These are phyloP conservation scores for Nannoperca obscura DNA, from an alignment of 2,797 vertebrate species.

Conservation along the genomic window DNA sequence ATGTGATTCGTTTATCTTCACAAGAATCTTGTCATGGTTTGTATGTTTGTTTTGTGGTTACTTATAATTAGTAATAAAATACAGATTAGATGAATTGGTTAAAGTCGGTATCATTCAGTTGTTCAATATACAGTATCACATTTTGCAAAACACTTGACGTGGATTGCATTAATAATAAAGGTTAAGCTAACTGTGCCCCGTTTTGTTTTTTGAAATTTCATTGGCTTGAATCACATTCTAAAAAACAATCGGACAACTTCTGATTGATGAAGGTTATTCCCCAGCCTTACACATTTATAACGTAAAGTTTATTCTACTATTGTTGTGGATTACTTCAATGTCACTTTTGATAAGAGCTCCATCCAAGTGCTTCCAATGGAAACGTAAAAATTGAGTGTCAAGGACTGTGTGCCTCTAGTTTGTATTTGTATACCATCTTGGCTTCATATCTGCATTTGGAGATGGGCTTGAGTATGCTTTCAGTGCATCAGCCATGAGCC, in stretches of 20 bases:
- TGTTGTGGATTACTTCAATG: not conserved
- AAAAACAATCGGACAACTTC: not conserved
- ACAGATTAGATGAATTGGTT: not conserved
- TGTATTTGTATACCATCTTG: slow-evolving; percentile 60
- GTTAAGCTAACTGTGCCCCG: too few relatives aligned
- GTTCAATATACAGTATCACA: not conserved
- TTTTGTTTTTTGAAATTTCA: not conserved
- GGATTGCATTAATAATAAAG: not conserved
- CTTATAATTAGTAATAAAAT: not conserved
- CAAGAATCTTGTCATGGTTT: not conserved
- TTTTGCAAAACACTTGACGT: not conserved
- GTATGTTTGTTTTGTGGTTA: not conserved
- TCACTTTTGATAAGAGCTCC: slow-evolving; percentile 2
- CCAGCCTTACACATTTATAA: not conserved
- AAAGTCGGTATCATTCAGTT: not conserved
- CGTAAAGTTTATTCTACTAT: not conserved
- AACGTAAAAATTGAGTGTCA: slow-evolving; percentile 19
- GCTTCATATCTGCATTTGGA: slow-evolving; percentile 61
- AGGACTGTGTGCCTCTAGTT: slow-evolving; percentile 43
- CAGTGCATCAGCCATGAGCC: slow-evolving; percentile 66
- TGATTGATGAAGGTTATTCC: not conserved
- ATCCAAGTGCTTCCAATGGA: slow-evolving; percentile 7
- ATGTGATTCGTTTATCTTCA: not conserved
- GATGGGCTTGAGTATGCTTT: slow-evolving; percentile 61
- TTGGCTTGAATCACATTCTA: not conserved